Evolutionary conservation across 2,888 invertebrate genomes (phyloP).

Genomic region (Ypsolopha scabrella): DNA sequence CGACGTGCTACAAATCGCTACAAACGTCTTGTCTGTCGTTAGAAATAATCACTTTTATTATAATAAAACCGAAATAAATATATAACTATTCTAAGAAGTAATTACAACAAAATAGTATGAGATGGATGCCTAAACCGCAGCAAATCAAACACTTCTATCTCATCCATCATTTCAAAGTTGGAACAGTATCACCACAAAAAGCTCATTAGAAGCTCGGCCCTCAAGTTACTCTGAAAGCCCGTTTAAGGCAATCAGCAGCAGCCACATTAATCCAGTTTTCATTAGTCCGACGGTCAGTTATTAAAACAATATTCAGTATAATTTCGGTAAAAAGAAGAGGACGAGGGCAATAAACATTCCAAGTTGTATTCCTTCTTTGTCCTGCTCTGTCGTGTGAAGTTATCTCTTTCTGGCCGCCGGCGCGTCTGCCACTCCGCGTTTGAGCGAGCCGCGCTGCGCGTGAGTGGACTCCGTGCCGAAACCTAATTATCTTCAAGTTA

Average conservation of each 20-base stretch:
- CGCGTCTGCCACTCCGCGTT: constrained; percentile 32
- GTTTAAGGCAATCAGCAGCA: constrained; percentile 21
- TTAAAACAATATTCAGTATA: constrained; percentile 18
- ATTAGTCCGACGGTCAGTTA: constrained; percentile 18
- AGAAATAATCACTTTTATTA: background rate
- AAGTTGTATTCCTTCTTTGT: constrained; percentile 8
- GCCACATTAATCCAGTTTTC: constrained; percentile 27
- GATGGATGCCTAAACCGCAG: constrained; percentile 32
- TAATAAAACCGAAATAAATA: constrained; percentile 18
- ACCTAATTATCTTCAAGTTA: constrained; percentile 15
- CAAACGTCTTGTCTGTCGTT: background rate
- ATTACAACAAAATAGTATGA: constrained; percentile 19
- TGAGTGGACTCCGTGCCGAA: constrained; percentile 7
- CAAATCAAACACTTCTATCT: constrained; percentile 57
- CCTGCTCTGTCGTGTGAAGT: constrained; percentile 15
- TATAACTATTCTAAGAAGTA: constrained; percentile 27
- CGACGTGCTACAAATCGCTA: background rate
- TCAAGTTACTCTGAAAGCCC: constrained; percentile 20
- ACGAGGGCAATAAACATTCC: constrained; percentile 6
- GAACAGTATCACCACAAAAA: constrained; percentile 35
- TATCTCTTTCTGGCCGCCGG: constrained; percentile 37
- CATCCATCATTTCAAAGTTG: constrained; percentile 55
- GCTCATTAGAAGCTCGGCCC: constrained; percentile 38
- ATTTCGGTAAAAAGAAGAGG: constrained; percentile 5
- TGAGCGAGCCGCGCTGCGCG: constrained; percentile 6